Conservation (phyloP, 2,113 vertebrate genomes). For the Channa argus region DNA sequence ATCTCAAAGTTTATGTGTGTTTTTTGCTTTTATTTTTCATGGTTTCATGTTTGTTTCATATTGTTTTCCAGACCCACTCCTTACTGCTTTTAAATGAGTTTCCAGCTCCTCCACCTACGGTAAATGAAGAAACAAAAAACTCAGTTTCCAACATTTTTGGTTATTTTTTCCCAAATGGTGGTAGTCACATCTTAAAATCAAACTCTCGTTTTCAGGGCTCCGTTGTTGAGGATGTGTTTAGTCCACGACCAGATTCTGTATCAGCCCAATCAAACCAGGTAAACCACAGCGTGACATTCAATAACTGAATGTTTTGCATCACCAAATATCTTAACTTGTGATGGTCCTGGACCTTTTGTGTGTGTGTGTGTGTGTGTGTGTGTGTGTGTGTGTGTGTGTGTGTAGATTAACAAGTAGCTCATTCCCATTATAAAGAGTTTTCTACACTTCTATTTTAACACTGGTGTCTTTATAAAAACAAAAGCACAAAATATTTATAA, state of each 20-base stretch:
- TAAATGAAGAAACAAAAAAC: slow-evolving; percentile 13
- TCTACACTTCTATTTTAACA: too few species aligned
- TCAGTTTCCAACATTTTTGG: too few species aligned
- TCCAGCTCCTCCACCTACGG: slow-evolving; percentile 25
- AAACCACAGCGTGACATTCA: not conserved
- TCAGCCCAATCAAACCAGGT: slow-evolving; percentile 38
- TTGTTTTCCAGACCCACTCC: slow-evolving; percentile 23
- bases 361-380: too few species aligned
- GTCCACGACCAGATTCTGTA: slow-evolving; percentile 12
- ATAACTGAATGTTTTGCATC: not conserved
- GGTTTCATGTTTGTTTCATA: not conserved
- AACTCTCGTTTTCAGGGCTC: slow-evolving; percentile 41
- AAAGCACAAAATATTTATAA: too few species aligned
- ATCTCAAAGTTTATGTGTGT: not conserved
- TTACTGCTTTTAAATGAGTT: slow-evolving; percentile 52
- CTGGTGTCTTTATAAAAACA: too few species aligned
- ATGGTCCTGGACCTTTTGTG: too few species aligned
- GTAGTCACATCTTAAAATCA: not conserved
- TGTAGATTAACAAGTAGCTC: too few species aligned
- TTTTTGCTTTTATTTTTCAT: not conserved
- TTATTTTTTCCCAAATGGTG: not conserved
- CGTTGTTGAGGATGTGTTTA: slow-evolving; percentile 36
- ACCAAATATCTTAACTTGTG: too few species aligned
- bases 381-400: too few species aligned
- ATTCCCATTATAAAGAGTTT: too few species aligned